Evolutionary conservation across 2,797 vertebrate genomes (phyloP).

Genomic region (Dendrocincla tyrannina): DNA sequence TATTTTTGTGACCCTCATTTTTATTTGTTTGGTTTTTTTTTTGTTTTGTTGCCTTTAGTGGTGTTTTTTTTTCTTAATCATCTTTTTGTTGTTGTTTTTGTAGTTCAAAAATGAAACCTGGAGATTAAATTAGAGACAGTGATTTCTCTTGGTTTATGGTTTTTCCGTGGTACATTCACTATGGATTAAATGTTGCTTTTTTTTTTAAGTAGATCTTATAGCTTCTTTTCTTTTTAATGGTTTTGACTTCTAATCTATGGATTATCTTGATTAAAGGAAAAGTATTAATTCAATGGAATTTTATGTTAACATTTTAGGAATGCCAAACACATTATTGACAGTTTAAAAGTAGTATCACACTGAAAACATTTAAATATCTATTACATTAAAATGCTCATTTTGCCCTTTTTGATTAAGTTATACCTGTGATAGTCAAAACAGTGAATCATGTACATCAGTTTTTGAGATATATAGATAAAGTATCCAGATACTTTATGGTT

Average conservation of each 20-base stretch:
- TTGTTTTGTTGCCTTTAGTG: slow-evolving; percentile 31
- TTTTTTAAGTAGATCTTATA: neutral
- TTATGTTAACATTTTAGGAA: neutral
- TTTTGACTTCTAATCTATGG: slow-evolving; percentile 34
- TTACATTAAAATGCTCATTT: neutral
- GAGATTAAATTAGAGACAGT: neutral
- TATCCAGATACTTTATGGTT: neutral
- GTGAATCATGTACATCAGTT: neutral
- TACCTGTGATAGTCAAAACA: neutral
- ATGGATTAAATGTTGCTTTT: neutral
- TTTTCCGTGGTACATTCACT: neutral
- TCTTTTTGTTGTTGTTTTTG: neutral
- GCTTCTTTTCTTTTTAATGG: neutral
- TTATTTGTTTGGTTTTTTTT: slow-evolving; percentile 27
- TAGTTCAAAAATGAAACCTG: neutral
- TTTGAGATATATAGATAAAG: neutral
- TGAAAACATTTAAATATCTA: neutral
- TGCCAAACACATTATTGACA: neutral
- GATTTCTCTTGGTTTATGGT: neutral
- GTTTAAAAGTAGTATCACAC: neutral
- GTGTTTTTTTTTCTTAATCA: slow-evolving; percentile 5
- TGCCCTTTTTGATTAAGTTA: neutral
- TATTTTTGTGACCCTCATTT: slow-evolving; percentile 77
- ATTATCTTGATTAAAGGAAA: slow-evolving; percentile 34
- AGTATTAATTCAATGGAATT: slow-evolving; percentile 32